phyloP scores from a whole-genome alignment of 2,888 invertebrate genomes.

The Drosophila austrosaltans region DNA sequence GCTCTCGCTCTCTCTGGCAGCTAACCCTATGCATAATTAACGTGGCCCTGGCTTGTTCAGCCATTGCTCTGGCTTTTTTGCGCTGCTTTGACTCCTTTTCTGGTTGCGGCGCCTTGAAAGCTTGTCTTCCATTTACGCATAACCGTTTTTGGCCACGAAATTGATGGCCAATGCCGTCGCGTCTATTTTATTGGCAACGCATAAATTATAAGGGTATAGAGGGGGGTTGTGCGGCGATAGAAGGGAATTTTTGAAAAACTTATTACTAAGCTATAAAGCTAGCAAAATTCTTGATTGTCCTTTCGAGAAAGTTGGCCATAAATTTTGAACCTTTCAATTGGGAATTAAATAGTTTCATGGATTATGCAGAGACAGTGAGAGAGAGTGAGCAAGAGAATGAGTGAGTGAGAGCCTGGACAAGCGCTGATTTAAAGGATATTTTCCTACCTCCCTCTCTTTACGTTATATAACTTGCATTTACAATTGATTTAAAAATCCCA shows the following conservation, averaged over 20 bases:
- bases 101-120: slow-evolving; percentile 33
- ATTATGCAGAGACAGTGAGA: slow-evolving; percentile 49
- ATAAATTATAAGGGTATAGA: slow-evolving; percentile 65
- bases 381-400: background rate
- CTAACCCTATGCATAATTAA: slow-evolving; percentile 68
- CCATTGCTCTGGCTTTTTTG: slow-evolving; percentile 46
- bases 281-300: slow-evolving; percentile 75
- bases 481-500: slow-evolving; percentile 73
- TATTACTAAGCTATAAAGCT: slow-evolving; percentile 57
- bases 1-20: slow-evolving; percentile 45
- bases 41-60: slow-evolving; percentile 61
- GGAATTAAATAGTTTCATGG: slow-evolving; percentile 74
- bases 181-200: slow-evolving; percentile 70
- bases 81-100: slow-evolving; percentile 30
- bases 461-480: slow-evolving; percentile 66
- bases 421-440: slow-evolving; percentile 65
- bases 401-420: slow-evolving; percentile 8
- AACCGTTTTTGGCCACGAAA: slow-evolving; percentile 60
- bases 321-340: slow-evolving; percentile 67
- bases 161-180: slow-evolving; percentile 60
- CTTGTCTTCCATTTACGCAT: slow-evolving; percentile 49
- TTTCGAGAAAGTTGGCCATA: slow-evolving; percentile 53
- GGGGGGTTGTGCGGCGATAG: no score
- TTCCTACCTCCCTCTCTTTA: background rate
- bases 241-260: slow-evolving; percentile 51